These are phyloP conservation scores for Oreortyx pictus DNA, from an alignment of 2,797 vertebrate genomes.

Conservation along the genomic window DNA sequence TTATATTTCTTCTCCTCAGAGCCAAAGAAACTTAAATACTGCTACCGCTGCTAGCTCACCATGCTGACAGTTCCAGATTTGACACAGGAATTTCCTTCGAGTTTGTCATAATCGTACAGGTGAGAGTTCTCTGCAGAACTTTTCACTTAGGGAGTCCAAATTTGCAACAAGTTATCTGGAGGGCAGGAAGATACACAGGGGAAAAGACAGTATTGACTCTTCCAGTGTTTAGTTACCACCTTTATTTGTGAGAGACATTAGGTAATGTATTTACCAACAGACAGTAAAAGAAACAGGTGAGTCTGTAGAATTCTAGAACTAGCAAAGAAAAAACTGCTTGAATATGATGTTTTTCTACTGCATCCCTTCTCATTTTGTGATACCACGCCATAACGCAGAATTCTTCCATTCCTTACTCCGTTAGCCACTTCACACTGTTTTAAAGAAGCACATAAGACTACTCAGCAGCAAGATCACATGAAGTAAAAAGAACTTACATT, in stretches of 20 bases:
- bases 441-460: not conserved
- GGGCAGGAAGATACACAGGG: fast-evolving
- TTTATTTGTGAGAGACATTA: not conserved
- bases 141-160: not conserved
- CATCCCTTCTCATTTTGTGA: not conserved
- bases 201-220: not conserved
- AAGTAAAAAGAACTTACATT: not conserved
- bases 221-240: not conserved
- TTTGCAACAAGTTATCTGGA: fast-evolving
- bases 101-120: not conserved
- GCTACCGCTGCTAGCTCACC: not conserved
- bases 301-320: not conserved
- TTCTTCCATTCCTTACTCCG: not conserved
- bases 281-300: not conserved
- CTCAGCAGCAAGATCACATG: not conserved
- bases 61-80: not conserved
- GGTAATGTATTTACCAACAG: not conserved
- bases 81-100: not conserved
- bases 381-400: not conserved
- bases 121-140: not conserved
- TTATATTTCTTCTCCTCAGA: not conserved
- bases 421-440: not conserved
- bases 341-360: not conserved
- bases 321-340: not conserved
- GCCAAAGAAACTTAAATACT: not conserved